These are phyloP conservation scores for Caenorhabditis inopinata DNA, from an alignment of 1,140 invertebrate species.

Conservation along the genomic window DNA sequence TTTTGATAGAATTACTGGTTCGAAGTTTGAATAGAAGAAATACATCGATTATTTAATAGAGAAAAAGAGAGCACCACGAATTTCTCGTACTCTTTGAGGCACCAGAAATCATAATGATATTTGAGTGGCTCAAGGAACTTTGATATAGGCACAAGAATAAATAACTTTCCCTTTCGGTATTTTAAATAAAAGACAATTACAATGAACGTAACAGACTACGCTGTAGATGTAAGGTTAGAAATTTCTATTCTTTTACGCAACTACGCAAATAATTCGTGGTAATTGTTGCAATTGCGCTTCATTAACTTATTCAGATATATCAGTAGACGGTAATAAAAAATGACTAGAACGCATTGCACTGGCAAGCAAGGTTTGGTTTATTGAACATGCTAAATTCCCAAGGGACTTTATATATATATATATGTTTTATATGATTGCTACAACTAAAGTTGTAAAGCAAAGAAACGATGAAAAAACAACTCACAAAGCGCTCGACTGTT, in stretches of 20 bases:
- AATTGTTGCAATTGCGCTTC: not conserved
- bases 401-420: not conserved
- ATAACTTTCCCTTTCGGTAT: not conserved
- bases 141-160: not conserved
- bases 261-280: not conserved
- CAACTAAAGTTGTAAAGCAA: not conserved
- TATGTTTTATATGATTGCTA: not conserved
- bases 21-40: no score
- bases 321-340: not conserved
- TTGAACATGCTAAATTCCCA: not conserved
- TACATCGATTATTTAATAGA: no score
- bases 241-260: not conserved
- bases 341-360: not conserved
- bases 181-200: not conserved
- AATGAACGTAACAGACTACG: not conserved
- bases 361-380: not conserved
- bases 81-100: not conserved
- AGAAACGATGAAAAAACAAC: not conserved
- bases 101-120: slow-evolving; percentile 9
- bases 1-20: no score
- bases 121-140: slow-evolving; percentile 19
- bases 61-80: not conserved
- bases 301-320: not conserved
- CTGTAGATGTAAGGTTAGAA: not conserved
- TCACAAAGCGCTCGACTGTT: slow-evolving; percentile 10